These are phyloP conservation scores for human (Homo sapiens) DNA, from an alignment of 2,113 vertebrate species.

Conservation along the genomic window GRCh38 chr17:62003501-62004000, in stretches of 20 bases:
- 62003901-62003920: slow-evolving; percentile 46
- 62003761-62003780: slow-evolving; percentile 1
- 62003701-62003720: slow-evolving; percentile 39
- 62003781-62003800: slow-evolving; percentile 34
- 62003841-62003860: neutral
- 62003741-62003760: slow-evolving; percentile 13
- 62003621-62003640: neutral
- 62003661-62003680: slow-evolving; percentile 49
- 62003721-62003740: neutral
- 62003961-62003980: neutral
- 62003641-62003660: slow-evolving; percentile 42
- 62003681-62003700: slow-evolving; percentile 24
- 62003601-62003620: no score
- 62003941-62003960: slow-evolving; percentile 42
- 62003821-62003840: slow-evolving; percentile 25
- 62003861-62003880: slow-evolving; percentile 49
- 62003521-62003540: no score
- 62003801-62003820: slow-evolving; percentile 29
- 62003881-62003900: slow-evolving; percentile 54
- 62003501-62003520: no score
- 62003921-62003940: slow-evolving; percentile 1
- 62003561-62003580: no score
- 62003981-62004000: slow-evolving; percentile 42
- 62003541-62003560: no score
- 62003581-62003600: no score